Percentiles rank a stretch among this genome's conserved stretches.
phyloP scores from a whole-genome alignment of 2,888 invertebrate species.

The Herminia tarsipennalis region DNA sequence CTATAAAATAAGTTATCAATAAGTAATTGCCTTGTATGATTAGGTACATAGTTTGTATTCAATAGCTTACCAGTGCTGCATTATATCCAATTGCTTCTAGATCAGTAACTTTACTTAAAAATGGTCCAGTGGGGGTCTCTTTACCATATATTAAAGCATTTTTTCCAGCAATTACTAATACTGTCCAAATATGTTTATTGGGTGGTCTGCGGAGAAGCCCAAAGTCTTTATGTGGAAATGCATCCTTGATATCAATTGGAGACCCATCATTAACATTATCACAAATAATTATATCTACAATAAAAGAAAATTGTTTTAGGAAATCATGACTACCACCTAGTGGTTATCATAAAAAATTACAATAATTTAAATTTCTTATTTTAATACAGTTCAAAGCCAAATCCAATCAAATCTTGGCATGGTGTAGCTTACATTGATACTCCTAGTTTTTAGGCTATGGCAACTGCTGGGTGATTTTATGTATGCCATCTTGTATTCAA shows the following conservation, averaged over 20 bases:
- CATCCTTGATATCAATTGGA: constrained; percentile 74
- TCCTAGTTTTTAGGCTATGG: too few relatives aligned
- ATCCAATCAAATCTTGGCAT: too few relatives aligned
- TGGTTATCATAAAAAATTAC: background rate
- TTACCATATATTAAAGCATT: constrained; percentile 85
- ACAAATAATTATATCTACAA: constrained; percentile 86
- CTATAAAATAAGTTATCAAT: constrained; percentile 59
- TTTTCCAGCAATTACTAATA: constrained; percentile 86
- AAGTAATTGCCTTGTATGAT: background rate
- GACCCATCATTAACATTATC: constrained; percentile 81
- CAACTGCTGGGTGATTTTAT: too few relatives aligned
- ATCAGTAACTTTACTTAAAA: constrained; percentile 87
- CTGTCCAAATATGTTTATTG: constrained; percentile 80
- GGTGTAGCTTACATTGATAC: too few relatives aligned
- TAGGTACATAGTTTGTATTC: background rate
- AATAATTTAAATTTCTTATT: background rate
- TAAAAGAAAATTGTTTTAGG: constrained; percentile 7
- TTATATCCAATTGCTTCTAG: constrained; percentile 86
- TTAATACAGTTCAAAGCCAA: too few relatives aligned
- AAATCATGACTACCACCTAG: too few relatives aligned
- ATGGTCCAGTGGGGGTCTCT: constrained; percentile 82
- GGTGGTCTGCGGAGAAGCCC: constrained; percentile 70
- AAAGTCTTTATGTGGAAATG: constrained; percentile 78
- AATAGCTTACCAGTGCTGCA: constrained; percentile 80
- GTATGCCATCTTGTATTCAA: too few relatives aligned